Conservation (phyloP, 2,113 vertebrate genomes). For the Phylloscopus trochilus region DNA sequence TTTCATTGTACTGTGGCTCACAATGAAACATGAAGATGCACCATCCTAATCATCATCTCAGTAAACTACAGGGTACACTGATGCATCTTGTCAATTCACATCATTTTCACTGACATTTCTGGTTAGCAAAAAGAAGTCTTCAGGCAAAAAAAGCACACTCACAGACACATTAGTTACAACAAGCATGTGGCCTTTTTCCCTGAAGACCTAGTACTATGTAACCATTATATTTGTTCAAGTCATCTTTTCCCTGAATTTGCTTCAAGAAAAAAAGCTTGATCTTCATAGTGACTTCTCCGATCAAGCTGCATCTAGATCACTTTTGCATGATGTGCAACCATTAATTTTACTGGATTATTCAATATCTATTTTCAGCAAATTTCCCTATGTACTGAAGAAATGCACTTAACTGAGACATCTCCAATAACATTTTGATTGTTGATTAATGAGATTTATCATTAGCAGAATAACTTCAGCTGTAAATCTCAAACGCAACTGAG, state of each 20-base stretch:
- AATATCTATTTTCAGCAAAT: not conserved
- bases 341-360: not conserved
- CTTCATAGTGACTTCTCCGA: not conserved
- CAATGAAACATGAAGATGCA: not conserved
- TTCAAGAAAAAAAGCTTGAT: not conserved
- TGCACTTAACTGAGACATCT: not conserved
- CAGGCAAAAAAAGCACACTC: conserved; percentile 36
- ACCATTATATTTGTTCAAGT: not conserved
- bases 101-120: conserved; percentile 50
- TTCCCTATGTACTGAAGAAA: not conserved
- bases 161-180: conserved; percentile 2
- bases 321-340: not conserved
- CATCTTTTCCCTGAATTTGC: not conserved
- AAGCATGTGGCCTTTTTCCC: conserved; percentile 25
- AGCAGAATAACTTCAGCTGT: not conserved
- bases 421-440: not conserved
- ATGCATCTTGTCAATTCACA: conserved; percentile 50
- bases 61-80: not conserved
- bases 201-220: not conserved
- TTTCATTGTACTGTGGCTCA: not conserved
- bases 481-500: not conserved
- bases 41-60: conserved; percentile 8
- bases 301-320: not conserved
- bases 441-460: not conserved
- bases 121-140: conserved; percentile 15